phyloP scores from a whole-genome alignment of 2,888 invertebrate genomes.

The Andrena dorsata region DNA sequence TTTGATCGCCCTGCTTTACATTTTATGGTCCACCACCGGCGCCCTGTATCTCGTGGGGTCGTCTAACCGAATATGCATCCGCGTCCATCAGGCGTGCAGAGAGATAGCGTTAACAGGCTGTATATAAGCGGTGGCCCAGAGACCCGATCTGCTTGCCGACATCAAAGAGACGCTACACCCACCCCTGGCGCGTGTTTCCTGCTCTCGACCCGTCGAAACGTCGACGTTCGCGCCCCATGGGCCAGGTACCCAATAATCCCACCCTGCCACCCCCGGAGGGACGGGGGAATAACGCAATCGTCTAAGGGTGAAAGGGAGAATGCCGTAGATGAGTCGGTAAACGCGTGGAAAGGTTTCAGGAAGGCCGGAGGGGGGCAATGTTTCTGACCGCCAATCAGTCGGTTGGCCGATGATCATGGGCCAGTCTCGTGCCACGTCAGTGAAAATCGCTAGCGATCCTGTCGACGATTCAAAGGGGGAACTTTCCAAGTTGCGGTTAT shows the following conservation, averaged over 20 bases:
- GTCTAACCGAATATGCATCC: conserved; percentile 57
- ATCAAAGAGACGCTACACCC: conserved; percentile 66
- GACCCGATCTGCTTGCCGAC: conserved; percentile 56
- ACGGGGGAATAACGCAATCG: neutral
- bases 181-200: conserved; percentile 41
- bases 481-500: conserved; percentile 71
- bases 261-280: neutral
- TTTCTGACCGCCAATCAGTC: conserved; percentile 72
- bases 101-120: conserved; percentile 71
- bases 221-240: conserved; percentile 16
- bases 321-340: conserved; percentile 22
- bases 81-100: conserved; percentile 51
- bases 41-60: conserved; percentile 37
- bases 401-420: conserved; percentile 66
- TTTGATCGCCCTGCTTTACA: conserved; percentile 46
- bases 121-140: conserved; percentile 66
- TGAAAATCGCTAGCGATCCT: conserved; percentile 72
- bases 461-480: conserved; percentile 69
- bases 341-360: conserved; percentile 34
- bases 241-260: neutral
- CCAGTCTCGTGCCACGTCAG: conserved; percentile 59
- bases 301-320: conserved; percentile 9
- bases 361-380: conserved; percentile 44
- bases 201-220: conserved; percentile 40
- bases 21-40: conserved; percentile 42